Conservation (phyloP, 2,113 vertebrate species). For the Propithecus coquereli region DNA sequence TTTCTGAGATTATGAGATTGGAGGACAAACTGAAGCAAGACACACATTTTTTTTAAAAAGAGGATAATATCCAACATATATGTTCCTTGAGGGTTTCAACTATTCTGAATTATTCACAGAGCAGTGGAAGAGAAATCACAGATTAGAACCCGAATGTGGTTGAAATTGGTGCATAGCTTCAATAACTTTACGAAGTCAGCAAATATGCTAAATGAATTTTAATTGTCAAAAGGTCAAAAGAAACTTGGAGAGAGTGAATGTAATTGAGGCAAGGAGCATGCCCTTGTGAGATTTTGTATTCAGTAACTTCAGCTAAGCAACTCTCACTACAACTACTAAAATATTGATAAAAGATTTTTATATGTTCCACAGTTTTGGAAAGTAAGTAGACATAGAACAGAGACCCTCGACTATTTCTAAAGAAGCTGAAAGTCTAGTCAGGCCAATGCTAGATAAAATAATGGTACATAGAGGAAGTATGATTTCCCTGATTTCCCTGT, state of each 20-base stretch:
- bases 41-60: not conserved
- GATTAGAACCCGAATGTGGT: not conserved
- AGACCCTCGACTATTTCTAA: not conserved
- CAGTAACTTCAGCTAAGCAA: constrained; percentile 8
- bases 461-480: not conserved
- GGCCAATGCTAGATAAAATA: not conserved
- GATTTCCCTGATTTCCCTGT: not conserved
- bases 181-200: not conserved
- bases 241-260: not conserved
- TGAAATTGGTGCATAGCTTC: constrained; percentile 16
- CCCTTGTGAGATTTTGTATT: constrained; percentile 18
- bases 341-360: constrained; percentile 2
- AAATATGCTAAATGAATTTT: constrained; percentile 24
- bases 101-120: constrained; percentile 40
- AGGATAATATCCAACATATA: not conserved
- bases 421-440: constrained; percentile 6
- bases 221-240: not conserved
- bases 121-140: not conserved
- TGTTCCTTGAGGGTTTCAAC: not conserved
- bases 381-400: not conserved
- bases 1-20: constrained; percentile 9
- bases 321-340: not conserved
- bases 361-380: not conserved
- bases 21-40: not conserved
- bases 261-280: not conserved